phyloP scores from a whole-genome alignment of 2,797 vertebrate species.

The Pseudotriccus pelzelni region DNA sequence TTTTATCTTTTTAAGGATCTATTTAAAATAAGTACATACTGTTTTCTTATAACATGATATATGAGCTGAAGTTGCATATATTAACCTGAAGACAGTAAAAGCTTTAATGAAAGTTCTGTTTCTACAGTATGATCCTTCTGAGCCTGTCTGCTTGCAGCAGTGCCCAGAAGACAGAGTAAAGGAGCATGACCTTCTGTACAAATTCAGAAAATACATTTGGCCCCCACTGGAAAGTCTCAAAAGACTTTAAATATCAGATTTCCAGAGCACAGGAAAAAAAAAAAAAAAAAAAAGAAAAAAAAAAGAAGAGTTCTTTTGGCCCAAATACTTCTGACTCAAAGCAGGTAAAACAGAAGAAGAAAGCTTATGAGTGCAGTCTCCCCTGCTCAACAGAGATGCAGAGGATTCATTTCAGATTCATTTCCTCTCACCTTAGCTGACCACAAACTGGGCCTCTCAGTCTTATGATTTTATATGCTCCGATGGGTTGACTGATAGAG shows the following conservation, averaged over 20 bases:
- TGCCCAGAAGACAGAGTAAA: neutral
- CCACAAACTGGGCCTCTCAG: neutral
- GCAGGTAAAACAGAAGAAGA: neutral
- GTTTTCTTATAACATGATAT: neutral
- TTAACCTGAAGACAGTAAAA: neutral
- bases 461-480: neutral
- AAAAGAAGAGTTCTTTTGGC: neutral
- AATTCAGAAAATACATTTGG: neutral
- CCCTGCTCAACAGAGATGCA: neutral
- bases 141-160: neutral
- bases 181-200: neutral
- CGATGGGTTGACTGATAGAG: neutral
- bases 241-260: neutral
- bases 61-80: neutral
- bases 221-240: neutral
- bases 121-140: neutral
- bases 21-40: neutral
- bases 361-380: neutral
- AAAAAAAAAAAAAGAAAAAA: neutral
- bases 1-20: neutral
- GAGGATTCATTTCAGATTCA: neutral
- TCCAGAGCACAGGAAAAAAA: neutral
- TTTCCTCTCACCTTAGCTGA: neutral
- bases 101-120: neutral
- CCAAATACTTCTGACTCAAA: neutral